Base-by-base conservation (phyloP, 2,113 vertebrate species). In the Anarhynchus alexandrinus region DNA sequence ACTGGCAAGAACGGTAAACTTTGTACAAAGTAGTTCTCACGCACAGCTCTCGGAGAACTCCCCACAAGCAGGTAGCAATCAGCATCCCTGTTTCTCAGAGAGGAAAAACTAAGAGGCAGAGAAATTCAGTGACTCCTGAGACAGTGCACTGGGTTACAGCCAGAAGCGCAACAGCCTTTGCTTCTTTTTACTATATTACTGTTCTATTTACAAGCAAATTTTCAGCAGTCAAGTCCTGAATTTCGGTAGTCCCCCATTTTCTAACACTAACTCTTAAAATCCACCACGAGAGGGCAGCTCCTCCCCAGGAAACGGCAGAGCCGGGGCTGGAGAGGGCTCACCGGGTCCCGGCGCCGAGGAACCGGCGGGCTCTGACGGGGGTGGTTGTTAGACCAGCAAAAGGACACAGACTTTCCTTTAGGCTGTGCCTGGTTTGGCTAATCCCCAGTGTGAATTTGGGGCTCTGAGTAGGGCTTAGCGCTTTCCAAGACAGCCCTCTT, bases 201-300 rank as follows among this genome's bases (percentile, higher is more conserved):
- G 23, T 2, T 10, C 5, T 36, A 4, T 2, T 30, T 7, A n/a
- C 38, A 15, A 38, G 12, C 22, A 9, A 1, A 6, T 32, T 30
- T 42, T 6, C 25, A 20, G 30, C 64, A 1, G 42, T 38, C n/a
- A 1, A 2, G 22, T 2, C 40, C 59, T 5, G 42, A 9, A 14
- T 29, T 9, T 30, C 12, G 5, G 3, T 0, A 4, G 21, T 29
- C 25, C 34, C 21, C 22, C 74, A 5, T 32, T 69, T 32, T 27
- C 45, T 9, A 57, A 6, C 51, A 13, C 61, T 15, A 9, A 32
- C 27, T 21, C 25, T 27, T 10, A 3, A 61, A 15, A 79, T 25
- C n/a, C 36, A 52, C 97, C 98, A 94, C 96, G 9, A 96, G 98
- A 95, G 97, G 96, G 98, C 98, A 95, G 96, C 97, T 85, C 59